Base-by-base conservation (phyloP, 2,888 invertebrate species). In the Bhutanitis thaidina region DNA sequence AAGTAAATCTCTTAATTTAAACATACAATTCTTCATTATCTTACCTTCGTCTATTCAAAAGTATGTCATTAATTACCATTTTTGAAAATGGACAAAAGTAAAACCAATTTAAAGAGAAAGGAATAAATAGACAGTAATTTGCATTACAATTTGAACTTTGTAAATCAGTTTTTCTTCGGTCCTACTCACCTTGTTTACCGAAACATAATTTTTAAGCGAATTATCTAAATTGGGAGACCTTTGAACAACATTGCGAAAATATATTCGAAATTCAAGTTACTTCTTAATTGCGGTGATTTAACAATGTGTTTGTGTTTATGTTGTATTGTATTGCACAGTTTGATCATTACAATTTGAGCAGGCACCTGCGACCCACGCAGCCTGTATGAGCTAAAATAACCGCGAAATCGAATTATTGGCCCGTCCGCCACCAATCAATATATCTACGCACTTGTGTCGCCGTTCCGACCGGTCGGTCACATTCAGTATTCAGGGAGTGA, bases 351-450 rank as follows among this genome's bases (percentile, higher is more conserved):
- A 72, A 74, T 68, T 64, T 64, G 52, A 58, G 63, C 57, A 60
- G 52, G 67, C 79, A 86, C 82, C 87, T 88, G 87, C 69, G 76
- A 58, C 75, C 68, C 64, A 56, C 60, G 65, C 67, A 66, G 69
- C 64, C 73, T 70, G 74, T 72, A 76, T 74, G 74, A 72, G 75
- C 76, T 80, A 76, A 81, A 86, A 85, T 83, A 79, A 81, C 86
- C 87, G 74, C 80, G 71, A 81, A 85, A 86, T 84, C 80, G 82
- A 84, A 80, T 86, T 83, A 86, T 80, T 81, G 76, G 69, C 70
- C 60, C 68, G 74, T 71, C 67, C 74, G 66, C 69, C 64, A 60
- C 72, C 69, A 77, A 79, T 77, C 78, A 77, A 72, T 77, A 71
- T 68, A 64, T 71, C 69, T 69, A 77, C 75, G 68, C 70, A 73